Evolutionary conservation across 2,888 invertebrate genomes (phyloP), one percentile per base, ranked within the genome.

Genomic region (Tiliacea aurago): DNA sequence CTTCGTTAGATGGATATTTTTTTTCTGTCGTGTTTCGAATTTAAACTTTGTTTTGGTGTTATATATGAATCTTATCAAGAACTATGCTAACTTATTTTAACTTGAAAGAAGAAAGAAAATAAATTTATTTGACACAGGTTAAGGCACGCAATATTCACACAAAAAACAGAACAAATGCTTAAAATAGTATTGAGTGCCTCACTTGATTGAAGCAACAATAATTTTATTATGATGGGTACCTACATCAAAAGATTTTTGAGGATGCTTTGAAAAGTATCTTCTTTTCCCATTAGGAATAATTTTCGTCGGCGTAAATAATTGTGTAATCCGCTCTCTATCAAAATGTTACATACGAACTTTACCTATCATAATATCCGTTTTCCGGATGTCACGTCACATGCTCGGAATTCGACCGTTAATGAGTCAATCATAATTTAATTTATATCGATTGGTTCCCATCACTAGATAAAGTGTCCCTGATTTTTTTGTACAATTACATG

Each of bases 381-480:
- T 61, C 59, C 70, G 76, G 77, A 77, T 64, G 59, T 78, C 62
- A 76, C 72, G 65, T 76, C 63, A 80, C 55, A 56, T 68, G 18
- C 43, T 64, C 65, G 76, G 76, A 74, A 85, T 83, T 76, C 58
- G 61, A 61, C 56, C 68, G 78, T 72, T 83, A 86, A 83, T 80
- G 65, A 84, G 74, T 81, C 84, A 80, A 84, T 86, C 86, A 83
- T 77, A 75, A 56, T 71, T 77, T 77, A 79, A 85, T 84, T 82
- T 76, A 84, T 79, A 86, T 84, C 86, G 85, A 80, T 81, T 75
- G 73, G 85, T 87, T 88, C 86, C 86, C 87, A 84, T 87, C 83
- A 81, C 80, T 82, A 87, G 77, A 84, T 84, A 86, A 85, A 86
- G 75, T 85, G 84, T 86, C 82, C 78, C 84, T 79, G 84, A 84